Evolutionary conservation across 2,888 invertebrate genomes (phyloP).

Genomic region (Drosophila recens): DNA sequence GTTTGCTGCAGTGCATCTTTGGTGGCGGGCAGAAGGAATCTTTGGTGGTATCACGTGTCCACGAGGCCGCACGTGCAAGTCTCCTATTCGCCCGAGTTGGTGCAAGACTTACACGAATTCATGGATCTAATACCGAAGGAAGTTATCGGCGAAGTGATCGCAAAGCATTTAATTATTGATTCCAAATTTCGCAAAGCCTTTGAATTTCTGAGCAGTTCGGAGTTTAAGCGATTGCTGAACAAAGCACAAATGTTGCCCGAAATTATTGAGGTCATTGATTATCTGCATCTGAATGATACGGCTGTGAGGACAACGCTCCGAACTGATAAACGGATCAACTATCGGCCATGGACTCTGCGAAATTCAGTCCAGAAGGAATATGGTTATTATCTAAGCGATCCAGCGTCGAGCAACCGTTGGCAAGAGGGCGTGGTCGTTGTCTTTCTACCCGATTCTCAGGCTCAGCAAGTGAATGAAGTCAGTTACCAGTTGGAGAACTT

Average conservation of each 20-base stretch:
- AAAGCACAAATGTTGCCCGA: slow-evolving; percentile 74
- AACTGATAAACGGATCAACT: background rate
- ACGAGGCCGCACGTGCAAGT: slow-evolving; percentile 11
- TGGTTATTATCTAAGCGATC: slow-evolving; percentile 14
- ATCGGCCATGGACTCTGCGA: background rate
- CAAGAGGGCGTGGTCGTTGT: slow-evolving; percentile 45
- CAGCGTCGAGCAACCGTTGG: background rate
- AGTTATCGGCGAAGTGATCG: slow-evolving; percentile 69
- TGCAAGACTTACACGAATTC: slow-evolving; percentile 75
- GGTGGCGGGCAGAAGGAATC: slow-evolving; percentile 8
- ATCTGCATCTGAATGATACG: slow-evolving; percentile 73
- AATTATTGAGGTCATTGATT: slow-evolving; percentile 73
- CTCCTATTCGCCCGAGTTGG: slow-evolving; percentile 73
- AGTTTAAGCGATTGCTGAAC: slow-evolving; percentile 63
- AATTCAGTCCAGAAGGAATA: background rate
- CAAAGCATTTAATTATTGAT: slow-evolving; percentile 75
- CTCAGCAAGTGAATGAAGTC: background rate
- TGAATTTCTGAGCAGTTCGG: slow-evolving; percentile 68
- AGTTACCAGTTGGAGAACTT: slow-evolving; percentile 46
- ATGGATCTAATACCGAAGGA: slow-evolving; percentile 66
- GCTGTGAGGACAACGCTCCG: slow-evolving; percentile 2
- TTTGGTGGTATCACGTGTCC: slow-evolving; percentile 21
- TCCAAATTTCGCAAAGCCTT: slow-evolving; percentile 74
- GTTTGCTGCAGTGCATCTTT: slow-evolving; percentile 34
- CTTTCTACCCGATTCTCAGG: slow-evolving; percentile 22